Base-by-base conservation (phyloP, 2,888 invertebrate species). In the Drosophila bunnanda region DNA sequence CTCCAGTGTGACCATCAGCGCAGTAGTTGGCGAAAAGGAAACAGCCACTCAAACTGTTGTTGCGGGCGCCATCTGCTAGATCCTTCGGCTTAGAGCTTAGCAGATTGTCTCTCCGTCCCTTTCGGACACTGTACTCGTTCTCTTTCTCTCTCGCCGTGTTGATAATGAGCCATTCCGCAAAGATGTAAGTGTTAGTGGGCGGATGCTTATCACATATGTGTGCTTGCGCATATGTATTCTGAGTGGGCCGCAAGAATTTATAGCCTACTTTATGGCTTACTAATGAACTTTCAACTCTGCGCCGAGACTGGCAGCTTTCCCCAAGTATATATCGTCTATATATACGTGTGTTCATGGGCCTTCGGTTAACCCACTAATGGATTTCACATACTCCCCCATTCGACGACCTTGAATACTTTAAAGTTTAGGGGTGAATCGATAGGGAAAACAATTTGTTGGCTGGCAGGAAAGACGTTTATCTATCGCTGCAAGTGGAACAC, bases 201-300 rank as follows among this genome's bases (percentile, higher is more conserved):
- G 55, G 55, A 60, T 72, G 53, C 66, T 71, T 36, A 34, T 67
- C 73, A 59, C 81, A 77, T 70, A 71, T 67, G 61, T 70, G 6
- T 22, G 28, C 41, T 20, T 69, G 32, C 17, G 20, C n/a, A 20
- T 52, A 10, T 57, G 61, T 48, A 44, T 43, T 43, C 39, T 34
- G 48, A 61, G 75, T 59, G 75, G 59, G 43, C 57, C 71, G 70
- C 82, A 71, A 69, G 73, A 79, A 84, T 84, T 84, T 84, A 84
- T 84, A 81, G 83, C 87, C 87, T 81, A 69, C 89, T 86, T 88
- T 83, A 87, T 81, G 89, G 83, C 88, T 89, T 83, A 83, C 89
- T 83, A 83, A 83, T 83, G 83, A 83, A 83, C 83, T 83, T 83
- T 89, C 89, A 87, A 81, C 83, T 88, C 85, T 74, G 65, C 52